These are phyloP conservation scores for Metopia argyrocephala DNA, from an alignment of 2,888 invertebrate genomes.

Conservation along the genomic window DNA sequence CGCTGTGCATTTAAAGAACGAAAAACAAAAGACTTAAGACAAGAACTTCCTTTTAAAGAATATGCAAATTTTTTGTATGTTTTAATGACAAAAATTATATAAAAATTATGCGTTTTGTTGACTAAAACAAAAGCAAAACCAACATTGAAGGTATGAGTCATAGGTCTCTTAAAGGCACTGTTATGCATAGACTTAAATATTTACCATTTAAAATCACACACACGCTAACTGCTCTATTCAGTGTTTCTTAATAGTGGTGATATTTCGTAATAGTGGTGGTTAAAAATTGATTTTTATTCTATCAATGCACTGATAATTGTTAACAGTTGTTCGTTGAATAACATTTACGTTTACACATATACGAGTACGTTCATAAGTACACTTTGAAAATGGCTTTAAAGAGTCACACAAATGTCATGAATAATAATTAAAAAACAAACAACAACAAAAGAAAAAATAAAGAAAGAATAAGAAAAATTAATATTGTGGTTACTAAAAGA, in stretches of 20 bases:
- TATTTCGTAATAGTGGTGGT: conserved; percentile 53
- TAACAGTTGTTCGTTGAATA: conserved; percentile 15
- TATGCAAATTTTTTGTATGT: conserved; percentile 42
- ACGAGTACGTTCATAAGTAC: background rate
- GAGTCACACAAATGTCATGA: conserved; percentile 29
- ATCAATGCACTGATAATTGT: conserved; percentile 70
- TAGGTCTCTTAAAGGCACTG: conserved; percentile 37
- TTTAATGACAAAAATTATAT: conserved; percentile 4
- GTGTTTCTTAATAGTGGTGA: conserved; percentile 13
- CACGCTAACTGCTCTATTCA: conserved; percentile 18
- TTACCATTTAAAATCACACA: conserved; percentile 21
- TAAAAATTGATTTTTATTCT: conserved; percentile 71
- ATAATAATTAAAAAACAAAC: conserved; percentile 38
- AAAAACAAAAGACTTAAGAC: conserved; percentile 16
- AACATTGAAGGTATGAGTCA: conserved; percentile 32
- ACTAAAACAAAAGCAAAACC: background rate
- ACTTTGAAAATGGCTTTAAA: no score
- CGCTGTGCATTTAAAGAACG: background rate
- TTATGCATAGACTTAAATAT: conserved; percentile 48
- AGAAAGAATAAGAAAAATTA: conserved; percentile 7
- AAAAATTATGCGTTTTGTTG: conserved; percentile 25
- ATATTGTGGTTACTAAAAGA: conserved; percentile 38
- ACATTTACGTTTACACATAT: background rate
- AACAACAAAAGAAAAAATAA: background rate
- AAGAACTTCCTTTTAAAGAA: conserved; percentile 40